A percentile compares a stretch with the other conserved stretches of the same genome.
These are phyloP conservation scores for Camelus bactrianus DNA, from an alignment of 2,113 vertebrate species.

Conservation along the genomic window DNA sequence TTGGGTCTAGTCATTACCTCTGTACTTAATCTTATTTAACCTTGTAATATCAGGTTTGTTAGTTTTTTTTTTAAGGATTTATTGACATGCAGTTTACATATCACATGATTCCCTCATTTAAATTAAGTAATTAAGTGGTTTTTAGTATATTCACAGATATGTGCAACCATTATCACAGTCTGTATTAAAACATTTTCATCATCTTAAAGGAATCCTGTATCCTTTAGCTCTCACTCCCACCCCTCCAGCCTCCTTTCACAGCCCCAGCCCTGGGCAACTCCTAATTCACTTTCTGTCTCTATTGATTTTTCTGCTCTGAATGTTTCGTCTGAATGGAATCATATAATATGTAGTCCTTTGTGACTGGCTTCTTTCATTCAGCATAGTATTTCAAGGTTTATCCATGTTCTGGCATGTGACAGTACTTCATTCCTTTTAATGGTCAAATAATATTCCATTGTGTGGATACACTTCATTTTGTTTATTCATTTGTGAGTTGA, in stretches of 20 bases:
- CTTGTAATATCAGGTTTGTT: neutral
- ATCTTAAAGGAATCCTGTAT: neutral
- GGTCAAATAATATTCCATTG: neutral
- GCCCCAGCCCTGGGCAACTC: neutral
- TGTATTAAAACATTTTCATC: neutral
- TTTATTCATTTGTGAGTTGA: neutral
- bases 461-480: neutral
- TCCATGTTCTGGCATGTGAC: neutral
- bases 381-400: neutral
- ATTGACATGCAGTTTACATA: neutral
- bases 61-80: neutral
- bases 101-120: neutral
- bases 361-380: neutral
- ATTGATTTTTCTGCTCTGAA: neutral
- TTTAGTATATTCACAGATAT: neutral
- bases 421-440: neutral
- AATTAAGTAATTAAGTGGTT: neutral
- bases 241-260: neutral
- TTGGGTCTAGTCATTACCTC: neutral
- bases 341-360: neutral
- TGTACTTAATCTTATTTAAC: constrained; percentile 1
- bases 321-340: neutral
- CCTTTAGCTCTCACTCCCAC: neutral
- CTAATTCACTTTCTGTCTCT: neutral
- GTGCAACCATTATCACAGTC: neutral